Evolutionary conservation across 2,888 invertebrate species (phyloP), one percentile per base, ranked within the genome.

Genomic region (Drosophila quinaria): DNA sequence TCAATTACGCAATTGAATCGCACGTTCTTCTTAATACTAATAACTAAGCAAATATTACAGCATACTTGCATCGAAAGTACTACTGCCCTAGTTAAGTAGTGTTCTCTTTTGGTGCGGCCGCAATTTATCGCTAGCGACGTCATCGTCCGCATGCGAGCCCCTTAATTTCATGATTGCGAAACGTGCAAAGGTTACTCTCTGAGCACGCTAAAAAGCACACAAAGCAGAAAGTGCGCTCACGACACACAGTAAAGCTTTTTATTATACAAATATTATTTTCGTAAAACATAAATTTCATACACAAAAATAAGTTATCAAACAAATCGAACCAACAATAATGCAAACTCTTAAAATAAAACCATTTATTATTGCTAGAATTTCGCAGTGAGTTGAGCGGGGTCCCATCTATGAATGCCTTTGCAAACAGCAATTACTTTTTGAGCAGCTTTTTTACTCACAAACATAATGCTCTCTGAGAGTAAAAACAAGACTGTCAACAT

Each of bases 1-100:
- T 55, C 44, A 44, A 74, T 72, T 83, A 70, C 47, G 70, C 60
- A 69, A 84, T 81, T 72, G 65, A 72, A 68, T 64, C 49, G n/a
- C 61, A 49, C 61, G 37, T n/a, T 64, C 44, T 49, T 39, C 37
- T 25, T 15, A 41, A 49, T 35, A 62, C 55, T 54, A 61, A 49
- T 78, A 54, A 71, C 63, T 74, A 50, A 59, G 65, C 39, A 74
- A 74, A 74, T 47, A 65, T 70, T 58, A 68, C 60, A 44, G 15
- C 25, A 61, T 41, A 37, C 37, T n/a, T n/a, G n/a, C n/a, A 55
- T 44, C 54, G 17, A 17, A 15, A 49, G 8, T 3, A 29, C 42
- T 44, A 50, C 37, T 76, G 61, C 61, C 69, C 79, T 33, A 79
- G 54, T 74, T 62, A 74, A 62, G 64, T 68, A 62, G 64, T 69